Base-by-base conservation (phyloP, 2,888 invertebrate species). In the Agonum fuliginosum region DNA sequence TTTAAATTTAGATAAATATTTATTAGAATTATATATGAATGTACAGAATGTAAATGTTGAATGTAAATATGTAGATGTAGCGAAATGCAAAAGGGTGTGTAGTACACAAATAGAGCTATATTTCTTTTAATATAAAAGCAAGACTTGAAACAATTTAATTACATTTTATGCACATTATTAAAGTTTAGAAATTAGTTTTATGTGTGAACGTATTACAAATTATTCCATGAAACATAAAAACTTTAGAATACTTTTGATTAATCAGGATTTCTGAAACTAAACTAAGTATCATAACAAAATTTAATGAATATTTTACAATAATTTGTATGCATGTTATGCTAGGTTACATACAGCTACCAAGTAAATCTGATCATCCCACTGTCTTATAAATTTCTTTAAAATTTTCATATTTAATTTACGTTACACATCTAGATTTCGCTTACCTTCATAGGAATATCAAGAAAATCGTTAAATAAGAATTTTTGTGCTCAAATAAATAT, bases 41-140 rank as follows among this genome's bases (percentile, higher is more conserved):
- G 58, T 62, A 62, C 58, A 62, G 58, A 62, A 6, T 62, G 58
- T 62, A 62, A 62, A 62, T 62, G 58, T 62, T 30, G 1, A n/a
- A 62, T 62, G 58, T 62, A 62, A 62, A 62, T 58, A 58, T 6
- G 48, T 48, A 48, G 24, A 54, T 62, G 58, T 62, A 62, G 30
- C 8, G 17, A 46, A 46, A 62, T 62, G 30, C 58, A 30, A 14
- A 62, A 62, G 27, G 20, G 27, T 62, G 30, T 30, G 27, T 27
- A 14, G 17, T 17, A n/a, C 27, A 6, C 48, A 27, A 51, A 58
- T 24, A 62, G 12, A 62, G 58, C 27, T 27, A 6, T 58, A 24
- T n/a, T 58, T 58, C 12, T 62, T 27, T 62, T 54, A 24, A 62
- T 30, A 14, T 62, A 27, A 30, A 62, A 30, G 30, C 58, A 62